Evolutionary conservation across 2,113 vertebrate species (phyloP).

Genomic region (Orientallactaga bullata): DNA sequence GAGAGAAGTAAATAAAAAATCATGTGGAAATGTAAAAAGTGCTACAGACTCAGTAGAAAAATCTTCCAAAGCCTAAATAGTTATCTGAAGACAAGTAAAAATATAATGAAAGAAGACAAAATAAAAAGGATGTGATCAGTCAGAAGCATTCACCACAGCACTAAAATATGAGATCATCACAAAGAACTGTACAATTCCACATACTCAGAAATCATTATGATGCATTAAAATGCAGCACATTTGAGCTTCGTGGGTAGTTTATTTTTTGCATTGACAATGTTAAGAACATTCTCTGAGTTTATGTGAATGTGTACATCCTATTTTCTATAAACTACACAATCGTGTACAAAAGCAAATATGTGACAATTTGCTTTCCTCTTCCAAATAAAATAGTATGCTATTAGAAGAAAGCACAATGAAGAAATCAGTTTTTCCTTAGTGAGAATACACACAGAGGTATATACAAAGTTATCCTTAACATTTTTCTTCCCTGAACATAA

Average conservation of each 20-base stretch:
- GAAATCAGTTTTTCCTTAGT: not conserved
- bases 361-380: not conserved
- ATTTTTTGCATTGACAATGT: constrained; percentile 31
- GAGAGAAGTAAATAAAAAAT: not conserved
- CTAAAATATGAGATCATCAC: not conserved
- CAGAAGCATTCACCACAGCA: not conserved
- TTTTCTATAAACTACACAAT: constrained; percentile 2
- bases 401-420: constrained; percentile 22
- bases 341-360: constrained; percentile 9
- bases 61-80: not conserved
- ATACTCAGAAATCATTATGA: not conserved
- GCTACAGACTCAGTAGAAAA: not conserved
- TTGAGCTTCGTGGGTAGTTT: not conserved
- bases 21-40: not conserved
- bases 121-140: not conserved
- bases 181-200: not conserved
- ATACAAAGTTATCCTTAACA: not conserved
- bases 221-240: not conserved
- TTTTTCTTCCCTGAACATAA: not conserved
- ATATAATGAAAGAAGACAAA: constrained; percentile 24
- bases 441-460: not conserved
- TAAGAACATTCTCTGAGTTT: constrained; percentile 16
- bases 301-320: not conserved
- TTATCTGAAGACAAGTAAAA: not conserved
- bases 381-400: not conserved